Evolutionary conservation across 1,140 invertebrate genomes (phyloP).

Genomic region (Aphelenchoides besseyi): DNA sequence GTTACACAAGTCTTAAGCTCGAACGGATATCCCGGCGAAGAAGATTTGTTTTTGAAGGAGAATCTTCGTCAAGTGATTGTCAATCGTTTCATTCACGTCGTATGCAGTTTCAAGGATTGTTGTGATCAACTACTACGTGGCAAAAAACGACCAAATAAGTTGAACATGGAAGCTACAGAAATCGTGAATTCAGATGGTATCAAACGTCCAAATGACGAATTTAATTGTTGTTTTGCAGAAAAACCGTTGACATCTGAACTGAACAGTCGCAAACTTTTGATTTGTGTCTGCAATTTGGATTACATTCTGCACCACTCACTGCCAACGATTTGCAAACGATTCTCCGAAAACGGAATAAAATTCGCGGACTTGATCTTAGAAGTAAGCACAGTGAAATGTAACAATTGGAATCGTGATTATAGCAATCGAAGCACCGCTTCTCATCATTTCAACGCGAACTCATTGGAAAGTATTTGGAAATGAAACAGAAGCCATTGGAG

Average conservation of each 20-base stretch:
- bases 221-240: too few species aligned
- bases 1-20: conserved; percentile 48
- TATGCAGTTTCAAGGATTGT: conserved; percentile 49
- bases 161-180: conserved; percentile 18
- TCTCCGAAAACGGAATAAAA: conserved; percentile 57
- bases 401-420: too few species aligned
- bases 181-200: not conserved
- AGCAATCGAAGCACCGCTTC: conserved; percentile 46
- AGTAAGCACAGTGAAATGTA: conserved; percentile 29
- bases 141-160: conserved; percentile 39
- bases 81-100: conserved; percentile 47
- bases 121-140: conserved; percentile 46
- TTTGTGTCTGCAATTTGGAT: conserved; percentile 58
- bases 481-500: conserved; percentile 41
- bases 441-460: conserved; percentile 37
- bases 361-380: conserved; percentile 54
- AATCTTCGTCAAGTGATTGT: conserved; percentile 43
- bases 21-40: conserved; percentile 50
- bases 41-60: conserved; percentile 55
- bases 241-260: too few species aligned
- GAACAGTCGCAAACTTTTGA: conserved; percentile 46
- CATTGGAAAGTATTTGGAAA: conserved; percentile 41
- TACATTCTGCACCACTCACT: conserved; percentile 53
- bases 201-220: not conserved
- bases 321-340: conserved; percentile 49